A percentile compares a stretch with the other conserved stretches of the same genome.
phyloP scores from a whole-genome alignment of 2,888 invertebrate species.

The Apotomis turbidana region DNA sequence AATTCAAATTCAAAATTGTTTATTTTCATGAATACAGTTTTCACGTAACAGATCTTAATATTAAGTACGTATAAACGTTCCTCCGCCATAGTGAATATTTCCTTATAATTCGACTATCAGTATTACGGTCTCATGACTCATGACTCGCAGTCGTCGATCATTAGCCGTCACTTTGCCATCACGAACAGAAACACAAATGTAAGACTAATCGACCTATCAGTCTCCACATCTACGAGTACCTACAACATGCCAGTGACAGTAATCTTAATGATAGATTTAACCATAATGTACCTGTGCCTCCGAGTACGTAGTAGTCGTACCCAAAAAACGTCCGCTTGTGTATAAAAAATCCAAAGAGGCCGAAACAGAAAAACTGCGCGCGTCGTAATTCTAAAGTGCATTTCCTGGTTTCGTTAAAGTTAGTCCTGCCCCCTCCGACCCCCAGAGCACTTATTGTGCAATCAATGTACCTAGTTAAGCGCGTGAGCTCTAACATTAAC shows the following conservation, averaged over 20 bases:
- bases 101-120: no score
- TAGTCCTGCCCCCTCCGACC: not conserved
- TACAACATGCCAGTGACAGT: no score
- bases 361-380: not conserved
- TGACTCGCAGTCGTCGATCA: not conserved
- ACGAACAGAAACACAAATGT: not conserved
- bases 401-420: slow-evolving; percentile 10
- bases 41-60: no score
- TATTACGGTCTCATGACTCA: not conserved
- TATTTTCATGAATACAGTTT: no score
- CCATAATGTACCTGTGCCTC: no score
- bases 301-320: no score
- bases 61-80: no score
- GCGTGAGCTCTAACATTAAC: slow-evolving; percentile 20
- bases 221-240: no score
- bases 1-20: no score
- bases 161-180: not conserved
- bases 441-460: slow-evolving; percentile 13
- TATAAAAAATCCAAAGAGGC: not conserved
- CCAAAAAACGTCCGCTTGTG: not conserved
- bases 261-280: no score
- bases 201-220: not conserved
- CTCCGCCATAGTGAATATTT: no score
- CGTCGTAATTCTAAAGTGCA: not conserved
- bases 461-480: slow-evolving; percentile 30